A percentile compares a stretch with the other conserved stretches of the same genome.
Evolutionary conservation across 2,113 vertebrate species (phyloP).

Genomic region (Corythaeola cristata): DNA sequence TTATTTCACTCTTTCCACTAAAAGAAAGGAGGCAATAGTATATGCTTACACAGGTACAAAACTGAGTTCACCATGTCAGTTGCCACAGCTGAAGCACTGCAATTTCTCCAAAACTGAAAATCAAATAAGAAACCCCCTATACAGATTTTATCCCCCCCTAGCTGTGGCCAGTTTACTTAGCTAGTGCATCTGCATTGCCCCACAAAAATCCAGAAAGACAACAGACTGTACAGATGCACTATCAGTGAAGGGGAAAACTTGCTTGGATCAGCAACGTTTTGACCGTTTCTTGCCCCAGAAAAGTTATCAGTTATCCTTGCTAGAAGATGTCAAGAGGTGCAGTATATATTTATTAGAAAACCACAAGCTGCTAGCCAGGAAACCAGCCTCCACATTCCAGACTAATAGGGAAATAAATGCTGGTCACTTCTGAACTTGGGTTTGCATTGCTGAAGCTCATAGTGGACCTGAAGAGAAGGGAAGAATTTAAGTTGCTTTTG

Average conservation of each 20-base stretch:
- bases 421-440: not conserved
- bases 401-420: not conserved
- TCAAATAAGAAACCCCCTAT: not conserved
- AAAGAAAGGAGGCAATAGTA: not conserved
- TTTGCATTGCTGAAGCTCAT: rapidly evolving
- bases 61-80: not conserved
- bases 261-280: not conserved
- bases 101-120: not conserved
- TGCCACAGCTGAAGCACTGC: not conserved
- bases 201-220: not conserved
- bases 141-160: not conserved
- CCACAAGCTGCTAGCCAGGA: not conserved
- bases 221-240: not conserved
- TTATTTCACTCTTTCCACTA: not conserved
- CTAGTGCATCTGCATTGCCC: not conserved
- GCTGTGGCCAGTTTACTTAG: not conserved
- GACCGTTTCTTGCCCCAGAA: not conserved
- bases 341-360: not conserved
- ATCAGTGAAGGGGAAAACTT: not conserved
- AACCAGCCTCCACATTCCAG: not conserved
- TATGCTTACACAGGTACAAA: not conserved
- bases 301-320: not conserved
- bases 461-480: not conserved
- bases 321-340: not conserved
- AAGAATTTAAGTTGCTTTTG: not conserved